Base-by-base conservation (phyloP, 2,888 invertebrate species). In the Acleris emargana region DNA sequence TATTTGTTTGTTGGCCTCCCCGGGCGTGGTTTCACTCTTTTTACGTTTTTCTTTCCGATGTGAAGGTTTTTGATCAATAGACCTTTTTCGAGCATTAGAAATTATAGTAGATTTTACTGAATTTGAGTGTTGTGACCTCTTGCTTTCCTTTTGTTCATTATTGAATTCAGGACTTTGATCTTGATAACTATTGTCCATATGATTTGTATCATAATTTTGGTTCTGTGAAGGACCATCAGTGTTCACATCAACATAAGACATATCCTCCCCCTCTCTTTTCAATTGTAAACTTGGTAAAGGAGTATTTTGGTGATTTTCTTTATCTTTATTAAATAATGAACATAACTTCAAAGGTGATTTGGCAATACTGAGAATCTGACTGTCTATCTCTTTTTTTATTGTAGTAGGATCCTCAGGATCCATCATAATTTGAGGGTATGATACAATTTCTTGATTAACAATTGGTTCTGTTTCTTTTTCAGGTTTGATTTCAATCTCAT, bases 41-140 rank as follows among this genome's bases (percentile, higher is more conserved):
- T 90, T 92, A 32, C 90, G 85, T 78, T 92, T 92, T 80, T 92
- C 92, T 81, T 91, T 92, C 51, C 91, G 86, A 73, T 92, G 91
- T 18, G 87, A 83, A 49, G 91, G 88, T 74, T 82, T 87, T 75
- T 89, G 86, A 22, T 92, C 90, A 68, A 78, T 77, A 7, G 88
- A 86, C 67, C 92, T 83, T 78, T 92, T 92, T 16, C 89, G 81
- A 25, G 87, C 77, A 68, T 81, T 82, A 11, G 79, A 76, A 49
- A 73, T 68, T 59, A 72, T 67, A 43, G 77, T 67, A n/a, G 75
- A 75, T 72, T 83, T 82, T 17, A 72, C 68, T 25, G 69, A 67
- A 62, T 69, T 68, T 45, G 71, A 67, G 68, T 68, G 72, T 57
- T 77, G 75, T 18, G 74, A 70, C 68, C 76, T 83, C 20, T 77